Conservation (phyloP, 2,888 invertebrate species). For the Lepidochitona cinerea region DNA sequence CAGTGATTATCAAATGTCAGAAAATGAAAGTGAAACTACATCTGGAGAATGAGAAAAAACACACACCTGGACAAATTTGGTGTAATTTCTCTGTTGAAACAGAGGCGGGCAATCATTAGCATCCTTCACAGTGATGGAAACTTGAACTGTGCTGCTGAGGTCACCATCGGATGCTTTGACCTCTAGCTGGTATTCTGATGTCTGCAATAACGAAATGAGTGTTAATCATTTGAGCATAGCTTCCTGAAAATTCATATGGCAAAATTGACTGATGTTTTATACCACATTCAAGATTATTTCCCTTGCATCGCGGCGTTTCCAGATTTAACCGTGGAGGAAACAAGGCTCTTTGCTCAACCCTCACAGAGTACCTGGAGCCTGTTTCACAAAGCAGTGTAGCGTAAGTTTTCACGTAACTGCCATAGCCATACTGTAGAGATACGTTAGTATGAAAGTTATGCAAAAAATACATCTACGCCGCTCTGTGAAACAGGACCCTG, state of each 20-base stretch:
- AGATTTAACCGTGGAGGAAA: not conserved
- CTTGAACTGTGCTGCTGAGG: slow-evolving; percentile 46
- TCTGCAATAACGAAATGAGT: not conserved
- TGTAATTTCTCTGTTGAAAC: slow-evolving; percentile 81
- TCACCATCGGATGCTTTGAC: not conserved
- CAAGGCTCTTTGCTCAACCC: too few species aligned
- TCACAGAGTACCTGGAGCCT: too few species aligned
- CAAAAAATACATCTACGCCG: too few species aligned
- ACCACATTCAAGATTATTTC: not conserved
- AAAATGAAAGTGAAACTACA: too few species aligned
- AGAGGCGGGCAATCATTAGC: slow-evolving; percentile 92
- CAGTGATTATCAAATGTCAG: too few species aligned
- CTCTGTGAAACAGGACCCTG: too few species aligned
- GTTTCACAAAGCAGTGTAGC: too few species aligned
- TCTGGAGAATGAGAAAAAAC: not conserved
- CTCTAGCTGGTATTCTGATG: not conserved
- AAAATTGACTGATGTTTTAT: not conserved
- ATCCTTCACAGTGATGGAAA: slow-evolving; percentile 87
- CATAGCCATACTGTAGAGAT: too few species aligned
- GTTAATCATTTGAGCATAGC: not conserved
- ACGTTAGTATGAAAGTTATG: too few species aligned
- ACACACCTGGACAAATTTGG: slow-evolving; percentile 71
- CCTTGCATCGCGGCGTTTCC: not conserved
- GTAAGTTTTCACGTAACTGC: too few species aligned
- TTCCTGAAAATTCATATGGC: not conserved